Conservation (phyloP, 1,140 invertebrate genomes). For the Listronotus oregonensis region DNA sequence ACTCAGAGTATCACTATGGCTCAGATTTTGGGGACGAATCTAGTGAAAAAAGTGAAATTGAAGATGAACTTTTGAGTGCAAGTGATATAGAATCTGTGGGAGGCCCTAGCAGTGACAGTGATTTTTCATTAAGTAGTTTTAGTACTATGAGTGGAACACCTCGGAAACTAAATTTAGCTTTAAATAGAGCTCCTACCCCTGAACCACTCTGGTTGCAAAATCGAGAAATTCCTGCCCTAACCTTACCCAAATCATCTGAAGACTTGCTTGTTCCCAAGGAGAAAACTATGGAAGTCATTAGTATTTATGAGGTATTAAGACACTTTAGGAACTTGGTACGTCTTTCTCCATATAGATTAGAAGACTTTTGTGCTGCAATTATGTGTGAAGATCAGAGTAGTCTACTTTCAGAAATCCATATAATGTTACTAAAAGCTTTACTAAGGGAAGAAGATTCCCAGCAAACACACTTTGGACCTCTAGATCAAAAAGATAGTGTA, state of each 20-base stretch:
- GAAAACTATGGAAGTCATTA: slow-evolving; percentile 77
- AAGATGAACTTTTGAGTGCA: slow-evolving; percentile 73
- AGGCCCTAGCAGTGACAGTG: slow-evolving; percentile 78
- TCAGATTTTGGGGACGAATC: slow-evolving; percentile 87
- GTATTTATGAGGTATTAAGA: slow-evolving; percentile 92
- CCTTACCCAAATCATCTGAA: slow-evolving; percentile 85
- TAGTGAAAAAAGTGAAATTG: slow-evolving; percentile 77
- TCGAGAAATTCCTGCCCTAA: slow-evolving; percentile 74
- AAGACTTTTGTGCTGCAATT: slow-evolving; percentile 94
- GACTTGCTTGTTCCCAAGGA: slow-evolving; percentile 84
- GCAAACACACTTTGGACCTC: slow-evolving; percentile 92
- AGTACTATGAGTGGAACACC: slow-evolving; percentile 71
- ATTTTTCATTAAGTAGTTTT: slow-evolving; percentile 80
- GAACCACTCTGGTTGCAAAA: slow-evolving; percentile 87
- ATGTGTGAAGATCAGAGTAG: slow-evolving; percentile 89
- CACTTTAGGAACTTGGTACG: slow-evolving; percentile 89
- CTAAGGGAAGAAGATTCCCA: slow-evolving; percentile 93
- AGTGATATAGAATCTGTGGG: slow-evolving; percentile 69
- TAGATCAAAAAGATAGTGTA: slow-evolving; percentile 95
- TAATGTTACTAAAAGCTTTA: slow-evolving; percentile 87
- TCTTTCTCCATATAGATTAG: slow-evolving; percentile 91
- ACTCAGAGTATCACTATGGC: slow-evolving; percentile 88
- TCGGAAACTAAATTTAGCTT: slow-evolving; percentile 59
- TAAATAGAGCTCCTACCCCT: slow-evolving; percentile 74
- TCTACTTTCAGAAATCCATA: slow-evolving; percentile 89